Evolutionary conservation across 1,140 invertebrate genomes (phyloP).

Genomic region (Aculops lycopersici): DNA sequence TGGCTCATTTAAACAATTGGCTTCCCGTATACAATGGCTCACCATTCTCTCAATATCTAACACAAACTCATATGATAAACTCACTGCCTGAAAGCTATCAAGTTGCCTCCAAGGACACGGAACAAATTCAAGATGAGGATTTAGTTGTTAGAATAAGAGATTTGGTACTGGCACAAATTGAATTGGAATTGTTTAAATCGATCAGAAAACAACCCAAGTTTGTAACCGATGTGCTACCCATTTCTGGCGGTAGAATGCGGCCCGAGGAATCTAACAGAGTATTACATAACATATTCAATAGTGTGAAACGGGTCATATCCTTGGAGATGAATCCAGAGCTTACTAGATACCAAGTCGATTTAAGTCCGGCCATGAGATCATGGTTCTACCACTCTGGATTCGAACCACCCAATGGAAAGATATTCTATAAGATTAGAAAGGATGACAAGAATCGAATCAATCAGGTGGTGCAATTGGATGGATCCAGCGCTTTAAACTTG

Average conservation of each 20-base stretch:
- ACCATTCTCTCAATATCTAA: constrained; percentile 29
- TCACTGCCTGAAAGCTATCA: constrained; percentile 11
- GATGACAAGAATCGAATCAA: not conserved
- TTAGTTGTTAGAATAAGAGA: not conserved
- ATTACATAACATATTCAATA: too few relatives aligned
- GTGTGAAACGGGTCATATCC: too few relatives aligned
- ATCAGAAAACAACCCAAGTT: not conserved
- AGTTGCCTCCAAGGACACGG: not conserved
- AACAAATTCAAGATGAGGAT: not conserved
- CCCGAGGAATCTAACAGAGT: too few relatives aligned
- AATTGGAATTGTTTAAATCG: not conserved
- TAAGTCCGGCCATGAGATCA: not conserved
- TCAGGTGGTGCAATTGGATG: not conserved
- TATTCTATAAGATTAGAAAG: not conserved
- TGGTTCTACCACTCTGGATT: not conserved
- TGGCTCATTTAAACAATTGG: constrained; percentile 24
- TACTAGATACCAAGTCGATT: not conserved
- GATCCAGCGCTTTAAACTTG: not conserved
- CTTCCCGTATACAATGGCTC: constrained; percentile 29
- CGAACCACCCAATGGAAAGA: not conserved
- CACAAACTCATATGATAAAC: constrained; percentile 26
- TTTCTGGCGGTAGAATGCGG: too few relatives aligned
- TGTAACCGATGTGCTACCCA: too few relatives aligned
- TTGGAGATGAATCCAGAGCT: too few relatives aligned
- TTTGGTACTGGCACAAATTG: not conserved